These are phyloP conservation scores for Neria commutata DNA, from an alignment of 2,888 invertebrate species.

Conservation along the genomic window DNA sequence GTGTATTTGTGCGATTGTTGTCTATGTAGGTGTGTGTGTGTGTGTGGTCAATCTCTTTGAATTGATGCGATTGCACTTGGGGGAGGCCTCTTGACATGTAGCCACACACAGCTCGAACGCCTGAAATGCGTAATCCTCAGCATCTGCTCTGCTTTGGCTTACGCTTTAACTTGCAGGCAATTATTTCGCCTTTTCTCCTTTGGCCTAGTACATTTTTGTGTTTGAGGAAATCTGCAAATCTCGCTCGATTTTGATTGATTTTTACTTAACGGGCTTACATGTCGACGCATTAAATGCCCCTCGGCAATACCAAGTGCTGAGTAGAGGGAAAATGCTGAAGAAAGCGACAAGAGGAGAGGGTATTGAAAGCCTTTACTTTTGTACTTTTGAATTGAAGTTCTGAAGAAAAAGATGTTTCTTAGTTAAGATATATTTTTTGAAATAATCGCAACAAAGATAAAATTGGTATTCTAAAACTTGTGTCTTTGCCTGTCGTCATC, in stretches of 20 bases:
- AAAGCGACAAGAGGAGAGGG: too few relatives aligned
- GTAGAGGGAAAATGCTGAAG: too few relatives aligned
- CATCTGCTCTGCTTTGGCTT: neutral
- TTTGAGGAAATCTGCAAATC: too few relatives aligned
- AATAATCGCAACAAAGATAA: too few relatives aligned
- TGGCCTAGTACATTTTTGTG: too few relatives aligned
- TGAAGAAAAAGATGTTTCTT: too few relatives aligned
- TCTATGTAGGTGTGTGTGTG: neutral
- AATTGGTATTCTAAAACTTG: too few relatives aligned
- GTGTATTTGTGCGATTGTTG: neutral
- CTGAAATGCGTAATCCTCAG: neutral
- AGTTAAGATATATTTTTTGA: too few relatives aligned
- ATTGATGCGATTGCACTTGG: neutral
- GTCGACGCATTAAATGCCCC: neutral
- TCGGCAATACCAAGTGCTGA: too few relatives aligned
- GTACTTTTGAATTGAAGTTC: too few relatives aligned
- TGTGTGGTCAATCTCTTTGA: neutral
- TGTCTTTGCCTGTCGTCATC: too few relatives aligned
- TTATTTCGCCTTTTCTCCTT: neutral
- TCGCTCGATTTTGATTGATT: neutral
- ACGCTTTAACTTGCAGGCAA: neutral
- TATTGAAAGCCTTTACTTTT: too few relatives aligned
- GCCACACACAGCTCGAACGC: neutral
- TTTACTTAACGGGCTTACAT: neutral
- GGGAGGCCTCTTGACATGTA: neutral